Evolutionary conservation across 1,140 invertebrate species (phyloP).

Genomic region (Holotrichia oblita): DNA sequence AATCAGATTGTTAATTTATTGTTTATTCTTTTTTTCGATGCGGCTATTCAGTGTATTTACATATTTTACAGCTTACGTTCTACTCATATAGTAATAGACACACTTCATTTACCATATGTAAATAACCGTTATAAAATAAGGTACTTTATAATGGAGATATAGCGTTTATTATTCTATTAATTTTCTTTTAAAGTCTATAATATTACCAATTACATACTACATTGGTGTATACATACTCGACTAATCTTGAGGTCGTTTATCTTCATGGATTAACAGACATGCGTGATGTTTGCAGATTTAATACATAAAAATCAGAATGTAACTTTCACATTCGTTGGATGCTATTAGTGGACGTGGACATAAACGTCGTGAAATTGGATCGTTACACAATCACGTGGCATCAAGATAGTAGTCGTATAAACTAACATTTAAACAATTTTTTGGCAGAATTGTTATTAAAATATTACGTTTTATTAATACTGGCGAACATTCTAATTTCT

Average conservation of each 20-base stretch:
- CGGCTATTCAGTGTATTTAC: too few relatives aligned
- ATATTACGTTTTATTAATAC: not conserved
- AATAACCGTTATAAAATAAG: too few relatives aligned
- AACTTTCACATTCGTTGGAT: not conserved
- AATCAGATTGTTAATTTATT: too few relatives aligned
- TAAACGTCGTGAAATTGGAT: not conserved
- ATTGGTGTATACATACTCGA: too few relatives aligned
- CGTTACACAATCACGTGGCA: not conserved
- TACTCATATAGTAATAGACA: too few relatives aligned
- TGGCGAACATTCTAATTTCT: not conserved
- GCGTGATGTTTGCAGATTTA: slow-evolving; percentile 8
- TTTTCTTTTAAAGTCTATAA: too few relatives aligned
- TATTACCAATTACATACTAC: too few relatives aligned
- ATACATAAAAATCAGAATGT: not conserved
- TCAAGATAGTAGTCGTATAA: not conserved
- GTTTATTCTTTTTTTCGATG: too few relatives aligned
- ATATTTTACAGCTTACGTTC: too few relatives aligned
- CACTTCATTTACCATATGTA: too few relatives aligned
- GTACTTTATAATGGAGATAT: too few relatives aligned
- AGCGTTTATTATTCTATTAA: too few relatives aligned
- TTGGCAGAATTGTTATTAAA: not conserved
- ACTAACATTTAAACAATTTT: not conserved
- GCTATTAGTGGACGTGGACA: not conserved
- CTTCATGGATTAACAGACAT: not conserved
- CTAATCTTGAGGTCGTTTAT: not conserved